Conservation (phyloP, 2,113 vertebrate genomes). For the Callopanchax toddi region DNA sequence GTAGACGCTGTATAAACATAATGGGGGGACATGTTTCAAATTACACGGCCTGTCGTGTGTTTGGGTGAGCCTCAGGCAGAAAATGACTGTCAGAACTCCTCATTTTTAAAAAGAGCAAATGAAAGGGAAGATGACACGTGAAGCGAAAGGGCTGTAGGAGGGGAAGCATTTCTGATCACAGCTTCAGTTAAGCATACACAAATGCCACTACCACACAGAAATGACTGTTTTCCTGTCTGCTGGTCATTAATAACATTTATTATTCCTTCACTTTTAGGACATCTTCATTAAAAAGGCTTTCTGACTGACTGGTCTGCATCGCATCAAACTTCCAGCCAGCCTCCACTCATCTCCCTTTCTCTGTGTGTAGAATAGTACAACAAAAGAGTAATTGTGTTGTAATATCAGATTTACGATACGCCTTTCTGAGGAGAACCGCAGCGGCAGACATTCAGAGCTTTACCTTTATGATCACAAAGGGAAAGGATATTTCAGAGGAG, state of each 20-base stretch:
- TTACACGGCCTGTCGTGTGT: conserved; percentile 48
- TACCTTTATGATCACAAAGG: conserved; percentile 17
- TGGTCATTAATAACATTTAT: too few relatives aligned
- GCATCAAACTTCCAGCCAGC: background rate
- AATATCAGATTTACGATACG: conserved; percentile 38
- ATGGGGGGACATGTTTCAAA: conserved; percentile 48
- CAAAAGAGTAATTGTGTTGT: background rate
- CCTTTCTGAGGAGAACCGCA: conserved; percentile 6
- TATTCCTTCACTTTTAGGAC: background rate
- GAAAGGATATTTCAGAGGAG: conserved; percentile 5
- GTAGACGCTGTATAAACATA: too few relatives aligned
- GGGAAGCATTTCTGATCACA: too few relatives aligned
- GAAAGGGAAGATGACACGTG: conserved; percentile 19
- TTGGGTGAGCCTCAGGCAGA: conserved; percentile 40
- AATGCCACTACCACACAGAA: too few relatives aligned
- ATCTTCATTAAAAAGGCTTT: background rate
- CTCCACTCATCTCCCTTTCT: background rate
- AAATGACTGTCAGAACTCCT: conserved; percentile 26
- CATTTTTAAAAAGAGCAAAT: conserved; percentile 4
- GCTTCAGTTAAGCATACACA: too few relatives aligned
- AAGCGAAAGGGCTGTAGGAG: too few relatives aligned
- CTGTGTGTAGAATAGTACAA: background rate
- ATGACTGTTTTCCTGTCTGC: too few relatives aligned
- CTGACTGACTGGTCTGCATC: background rate
- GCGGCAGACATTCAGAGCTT: background rate